phyloP scores from a whole-genome alignment of 2,113 vertebrate genomes.

The Zosterops borbonicus region DNA sequence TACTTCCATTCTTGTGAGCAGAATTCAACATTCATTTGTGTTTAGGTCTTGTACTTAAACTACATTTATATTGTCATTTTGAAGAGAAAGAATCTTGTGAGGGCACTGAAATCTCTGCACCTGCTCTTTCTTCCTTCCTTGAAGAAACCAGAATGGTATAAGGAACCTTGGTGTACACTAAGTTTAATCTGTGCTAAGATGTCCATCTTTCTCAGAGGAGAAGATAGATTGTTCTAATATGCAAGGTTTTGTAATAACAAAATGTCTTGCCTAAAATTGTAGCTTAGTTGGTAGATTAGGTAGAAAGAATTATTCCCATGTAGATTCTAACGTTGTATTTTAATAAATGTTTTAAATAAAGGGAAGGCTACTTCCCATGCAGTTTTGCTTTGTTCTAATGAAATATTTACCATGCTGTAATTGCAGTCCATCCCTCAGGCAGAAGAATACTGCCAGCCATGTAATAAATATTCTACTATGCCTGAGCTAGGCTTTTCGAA shows the following conservation, averaged over 20 bases:
- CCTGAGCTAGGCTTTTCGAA: conserved; percentile 9
- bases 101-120: not conserved
- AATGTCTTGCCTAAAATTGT: not conserved
- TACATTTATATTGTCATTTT: not conserved
- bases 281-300: conserved; percentile 12
- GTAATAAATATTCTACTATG: conserved; percentile 28
- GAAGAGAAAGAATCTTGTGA: not conserved
- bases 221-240: not conserved
- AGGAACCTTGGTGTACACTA: not conserved
- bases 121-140: not conserved
- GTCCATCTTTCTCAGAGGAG: not conserved
- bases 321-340: conserved; percentile 54
- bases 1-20: not conserved
- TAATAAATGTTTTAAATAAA: conserved; percentile 74
- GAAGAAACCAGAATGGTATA: not conserved
- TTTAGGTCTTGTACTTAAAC: not conserved
- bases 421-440: conserved; percentile 68
- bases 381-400: conserved; percentile 61
- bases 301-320: conserved; percentile 51
- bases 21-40: not conserved
- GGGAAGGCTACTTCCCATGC: conserved; percentile 56
- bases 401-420: conserved; percentile 69
- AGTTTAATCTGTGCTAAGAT: not conserved
- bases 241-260: conserved; percentile 23
- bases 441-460: not conserved